Evolutionary conservation across 2,888 invertebrate species (phyloP).

Genomic region (Calameuta idolon): DNA sequence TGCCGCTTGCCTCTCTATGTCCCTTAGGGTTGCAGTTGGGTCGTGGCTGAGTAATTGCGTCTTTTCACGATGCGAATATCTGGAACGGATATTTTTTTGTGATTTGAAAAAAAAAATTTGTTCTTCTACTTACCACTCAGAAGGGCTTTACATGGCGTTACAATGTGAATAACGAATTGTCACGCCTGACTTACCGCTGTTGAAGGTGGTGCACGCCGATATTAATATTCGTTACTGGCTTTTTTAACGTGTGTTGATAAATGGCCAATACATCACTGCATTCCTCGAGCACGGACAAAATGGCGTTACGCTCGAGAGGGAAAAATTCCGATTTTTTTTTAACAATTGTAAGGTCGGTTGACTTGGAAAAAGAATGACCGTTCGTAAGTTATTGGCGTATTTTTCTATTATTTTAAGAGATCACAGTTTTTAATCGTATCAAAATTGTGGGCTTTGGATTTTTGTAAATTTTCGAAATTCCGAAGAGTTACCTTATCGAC

Average conservation of each 20-base stretch:
- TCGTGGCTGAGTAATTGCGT: constrained; percentile 14
- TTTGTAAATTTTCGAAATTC: neutral
- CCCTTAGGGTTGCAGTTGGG: constrained; percentile 23
- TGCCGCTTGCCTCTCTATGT: constrained; percentile 26
- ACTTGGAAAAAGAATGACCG: neutral
- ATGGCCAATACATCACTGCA: constrained; percentile 52
- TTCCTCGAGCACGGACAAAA: constrained; percentile 49
- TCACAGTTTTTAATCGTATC: no score
- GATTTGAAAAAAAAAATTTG: no score
- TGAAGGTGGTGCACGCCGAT: neutral
- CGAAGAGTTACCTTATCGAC: neutral
- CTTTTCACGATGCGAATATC: constrained; percentile 4
- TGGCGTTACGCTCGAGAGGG: constrained; percentile 34
- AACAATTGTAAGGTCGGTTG: neutral
- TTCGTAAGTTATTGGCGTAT: neutral
- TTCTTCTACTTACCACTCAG: neutral
- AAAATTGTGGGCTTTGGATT: no score
- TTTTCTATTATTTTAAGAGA: neutral
- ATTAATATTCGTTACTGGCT: constrained; percentile 24
- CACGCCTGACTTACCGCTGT: neutral
- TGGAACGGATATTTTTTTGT: neutral
- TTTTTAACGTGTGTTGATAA: constrained; percentile 49
- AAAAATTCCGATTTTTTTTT: neutral
- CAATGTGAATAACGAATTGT: neutral
- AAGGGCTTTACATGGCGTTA: neutral